A percentile compares a stretch with the other conserved stretches of the same genome.
phyloP scores from a whole-genome alignment of 2,888 invertebrate genomes.

The Nezara viridula region DNA sequence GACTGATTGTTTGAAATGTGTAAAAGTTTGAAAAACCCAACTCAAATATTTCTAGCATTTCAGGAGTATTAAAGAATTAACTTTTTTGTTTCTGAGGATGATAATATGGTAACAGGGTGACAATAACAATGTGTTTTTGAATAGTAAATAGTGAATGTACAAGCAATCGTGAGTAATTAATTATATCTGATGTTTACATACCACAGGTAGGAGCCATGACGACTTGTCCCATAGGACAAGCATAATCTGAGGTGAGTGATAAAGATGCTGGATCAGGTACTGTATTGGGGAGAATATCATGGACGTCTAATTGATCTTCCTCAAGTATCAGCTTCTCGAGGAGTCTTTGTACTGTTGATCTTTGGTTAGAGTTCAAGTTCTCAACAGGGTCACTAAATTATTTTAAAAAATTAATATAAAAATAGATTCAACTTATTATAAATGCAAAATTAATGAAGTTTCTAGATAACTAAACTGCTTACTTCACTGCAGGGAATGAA shows the following conservation, averaged over 20 bases:
- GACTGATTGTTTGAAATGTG: neutral
- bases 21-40: too few species aligned
- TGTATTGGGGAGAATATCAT: conserved; percentile 93
- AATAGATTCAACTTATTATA: neutral
- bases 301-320: conserved; percentile 93
- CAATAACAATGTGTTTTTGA: neutral
- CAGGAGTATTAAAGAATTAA: too few species aligned
- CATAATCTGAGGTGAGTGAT: conserved; percentile 88
- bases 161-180: neutral
- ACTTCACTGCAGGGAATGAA: conserved; percentile 93
- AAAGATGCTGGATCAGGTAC: conserved; percentile 93
- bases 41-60: too few species aligned
- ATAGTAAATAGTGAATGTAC: neutral
- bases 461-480: conserved; percentile 70
- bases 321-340: conserved; percentile 92
- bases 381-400: conserved; percentile 87
- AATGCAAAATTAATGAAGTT: neutral
- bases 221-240: conserved; percentile 93
- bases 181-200: conserved; percentile 69
- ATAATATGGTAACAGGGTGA: too few species aligned
- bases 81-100: too few species aligned
- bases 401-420: neutral
- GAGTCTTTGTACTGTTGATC: conserved; percentile 85
- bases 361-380: conserved; percentile 88
- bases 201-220: conserved; percentile 94